Evolutionary conservation across 2,113 vertebrate species (phyloP).

Genomic region (Thryonomys swinderianus): DNA sequence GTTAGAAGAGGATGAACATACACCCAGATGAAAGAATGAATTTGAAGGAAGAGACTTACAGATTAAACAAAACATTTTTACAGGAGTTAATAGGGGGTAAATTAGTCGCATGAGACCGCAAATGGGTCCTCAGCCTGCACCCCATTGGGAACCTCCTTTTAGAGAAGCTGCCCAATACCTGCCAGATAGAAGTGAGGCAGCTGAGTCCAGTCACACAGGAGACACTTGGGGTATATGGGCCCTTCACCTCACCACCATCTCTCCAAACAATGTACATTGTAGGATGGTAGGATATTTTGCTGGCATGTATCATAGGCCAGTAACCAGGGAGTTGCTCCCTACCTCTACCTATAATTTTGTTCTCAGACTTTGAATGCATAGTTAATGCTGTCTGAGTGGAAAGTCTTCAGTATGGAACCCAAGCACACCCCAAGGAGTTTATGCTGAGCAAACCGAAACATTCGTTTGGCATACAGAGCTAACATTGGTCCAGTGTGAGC

Average conservation of each 20-base stretch:
- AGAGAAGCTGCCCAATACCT: background rate
- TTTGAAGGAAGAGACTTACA: no score
- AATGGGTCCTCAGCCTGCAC: background rate
- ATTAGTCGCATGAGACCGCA: background rate
- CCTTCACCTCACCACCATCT: background rate
- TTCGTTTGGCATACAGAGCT: background rate
- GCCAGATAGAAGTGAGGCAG: no score
- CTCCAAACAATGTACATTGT: background rate
- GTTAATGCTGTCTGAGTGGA: background rate
- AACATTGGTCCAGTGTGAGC: background rate
- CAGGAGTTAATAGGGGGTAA: no score
- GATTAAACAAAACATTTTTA: no score
- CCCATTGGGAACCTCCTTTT: background rate
- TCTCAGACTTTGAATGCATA: background rate
- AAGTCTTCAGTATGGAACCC: background rate
- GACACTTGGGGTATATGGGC: fast-evolving
- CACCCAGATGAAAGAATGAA: no score
- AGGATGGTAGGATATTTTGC: background rate
- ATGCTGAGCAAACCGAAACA: background rate
- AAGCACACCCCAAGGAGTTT: background rate
- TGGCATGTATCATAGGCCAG: background rate
- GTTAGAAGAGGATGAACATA: no score
- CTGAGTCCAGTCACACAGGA: background rate
- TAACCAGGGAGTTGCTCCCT: background rate
- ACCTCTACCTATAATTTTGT: background rate